These are phyloP conservation scores for Hybognathus amarus DNA, from an alignment of 2,797 vertebrate genomes.

Conservation along the genomic window DNA sequence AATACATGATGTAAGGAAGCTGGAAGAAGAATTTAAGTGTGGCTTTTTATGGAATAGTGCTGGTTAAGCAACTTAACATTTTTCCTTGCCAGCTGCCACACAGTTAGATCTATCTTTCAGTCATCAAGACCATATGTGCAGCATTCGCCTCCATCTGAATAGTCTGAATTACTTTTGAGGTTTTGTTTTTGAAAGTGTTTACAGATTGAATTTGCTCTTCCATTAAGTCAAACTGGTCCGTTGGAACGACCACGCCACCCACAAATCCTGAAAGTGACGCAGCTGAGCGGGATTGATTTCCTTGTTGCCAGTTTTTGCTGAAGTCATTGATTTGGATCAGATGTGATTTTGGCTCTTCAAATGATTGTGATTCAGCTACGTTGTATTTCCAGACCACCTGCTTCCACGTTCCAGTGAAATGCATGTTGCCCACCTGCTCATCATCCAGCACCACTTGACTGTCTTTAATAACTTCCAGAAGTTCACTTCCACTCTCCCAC, in stretches of 20 bases:
- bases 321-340: slow-evolving; percentile 28
- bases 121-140: slow-evolving; percentile 38
- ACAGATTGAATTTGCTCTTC: slow-evolving; percentile 46
- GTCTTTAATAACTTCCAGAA: slow-evolving; percentile 52
- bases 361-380: slow-evolving; percentile 25
- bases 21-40: slow-evolving; percentile 10
- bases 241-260: slow-evolving; percentile 16
- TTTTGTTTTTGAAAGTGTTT: slow-evolving; percentile 43
- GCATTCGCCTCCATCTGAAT: slow-evolving; percentile 35
- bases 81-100: slow-evolving; percentile 45
- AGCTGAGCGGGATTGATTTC: slow-evolving; percentile 4
- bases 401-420: slow-evolving; percentile 17
- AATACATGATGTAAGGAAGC: slow-evolving; percentile 9
- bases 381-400: slow-evolving; percentile 43
- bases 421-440: slow-evolving; percentile 20
- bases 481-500: slow-evolving; percentile 39
- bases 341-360: not conserved
- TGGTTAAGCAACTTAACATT: slow-evolving; percentile 34
- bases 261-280: not conserved
- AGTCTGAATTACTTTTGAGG: slow-evolving; percentile 39
- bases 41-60: slow-evolving; percentile 31
- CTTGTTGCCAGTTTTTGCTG: not conserved
- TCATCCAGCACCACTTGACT: slow-evolving; percentile 31
- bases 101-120: slow-evolving; percentile 42
- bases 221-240: slow-evolving; percentile 28